Base-by-base conservation (phyloP, 1,140 invertebrate genomes). In the Drosophila tropicalis region DNA sequence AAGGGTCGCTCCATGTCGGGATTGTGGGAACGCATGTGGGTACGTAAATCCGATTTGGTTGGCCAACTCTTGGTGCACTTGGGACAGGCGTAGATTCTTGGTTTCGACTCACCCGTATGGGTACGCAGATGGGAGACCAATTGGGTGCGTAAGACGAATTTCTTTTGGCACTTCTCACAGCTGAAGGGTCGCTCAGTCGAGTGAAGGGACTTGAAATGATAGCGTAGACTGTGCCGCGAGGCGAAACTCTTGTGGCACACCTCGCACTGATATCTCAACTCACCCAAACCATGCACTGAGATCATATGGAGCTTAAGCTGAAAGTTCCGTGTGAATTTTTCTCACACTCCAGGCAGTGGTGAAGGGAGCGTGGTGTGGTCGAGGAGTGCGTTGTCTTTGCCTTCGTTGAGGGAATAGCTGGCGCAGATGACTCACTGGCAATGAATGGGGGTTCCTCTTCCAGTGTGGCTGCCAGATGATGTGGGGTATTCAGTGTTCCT, bases 61-160 rank as follows among this genome's bases (percentile, higher is more conserved):
- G 86, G 86, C 82, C 86, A 91, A 39, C 51, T 86, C 17, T 91
- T 91, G 1, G 69, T 29, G 72, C 90, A 91, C 12, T 75, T 55
- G 5, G 19, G 15, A 61, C 90, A 91, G 1, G 68, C 47, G 9
- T 79, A 90, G 19, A 81, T 91, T 9, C 90, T 76, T 22, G 90
- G 90, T 65, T 90, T 91, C 2, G 72, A 47, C 32, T 91, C 90
- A 13, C 93, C 93, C 0, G 90, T 91, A 58, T 94, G 93, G 39
- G 92, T 91, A 13, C 90, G 87, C 6, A 83, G 62, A 63, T 94
- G 93, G 19, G 83, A 91, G 1, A 82, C 80, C 6, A 94, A 80
- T 66, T 94, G 93, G 15, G 93, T 93, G n/a, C 91, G 89, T 3
- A 92, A 71, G 65, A 93, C 92, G 61, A 92, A 94, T 5, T 91